Conservation (phyloP, 1,140 invertebrate genomes). For the Penaeus chinensis region DNA sequence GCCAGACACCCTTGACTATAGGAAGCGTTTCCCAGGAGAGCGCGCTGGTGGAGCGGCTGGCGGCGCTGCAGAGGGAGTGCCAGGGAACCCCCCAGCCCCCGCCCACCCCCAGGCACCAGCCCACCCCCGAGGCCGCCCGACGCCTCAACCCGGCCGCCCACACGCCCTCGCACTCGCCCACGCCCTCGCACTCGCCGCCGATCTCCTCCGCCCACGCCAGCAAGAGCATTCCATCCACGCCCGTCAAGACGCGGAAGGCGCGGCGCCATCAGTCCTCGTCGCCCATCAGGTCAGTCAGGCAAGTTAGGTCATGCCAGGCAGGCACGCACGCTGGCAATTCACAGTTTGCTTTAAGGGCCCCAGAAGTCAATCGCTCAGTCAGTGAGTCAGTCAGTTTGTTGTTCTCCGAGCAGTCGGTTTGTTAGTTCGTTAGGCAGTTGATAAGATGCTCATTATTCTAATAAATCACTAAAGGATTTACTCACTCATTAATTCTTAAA, state of each 20-base stretch:
- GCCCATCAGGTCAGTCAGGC: slow-evolving; percentile 74
- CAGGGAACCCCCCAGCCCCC: slow-evolving; percentile 63
- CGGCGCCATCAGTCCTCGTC: slow-evolving; percentile 82
- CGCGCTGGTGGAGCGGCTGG: slow-evolving; percentile 60
- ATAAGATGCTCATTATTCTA: no score
- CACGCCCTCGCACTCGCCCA: slow-evolving; percentile 48
- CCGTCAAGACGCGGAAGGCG: slow-evolving; percentile 78
- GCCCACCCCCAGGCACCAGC: slow-evolving; percentile 57
- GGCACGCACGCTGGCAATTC: no score
- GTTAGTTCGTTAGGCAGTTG: no score
- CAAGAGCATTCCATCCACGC: slow-evolving; percentile 69
- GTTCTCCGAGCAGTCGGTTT: no score
- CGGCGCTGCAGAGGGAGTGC: slow-evolving; percentile 62
- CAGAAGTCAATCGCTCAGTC: no score
- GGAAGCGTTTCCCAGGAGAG: slow-evolving; percentile 49
- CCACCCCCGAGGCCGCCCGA: slow-evolving; percentile 51
- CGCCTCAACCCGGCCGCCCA: slow-evolving; percentile 49
- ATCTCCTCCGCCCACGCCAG: slow-evolving; percentile 60
- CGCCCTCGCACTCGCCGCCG: slow-evolving; percentile 25
- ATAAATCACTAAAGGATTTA: no score
- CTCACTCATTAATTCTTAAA: no score
- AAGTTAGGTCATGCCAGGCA: no score
- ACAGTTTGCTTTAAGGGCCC: no score
- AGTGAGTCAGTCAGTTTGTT: no score
- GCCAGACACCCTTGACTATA: no score